These are phyloP conservation scores for Mirounga angustirostris DNA, from an alignment of 2,113 vertebrate species.

Conservation along the genomic window DNA sequence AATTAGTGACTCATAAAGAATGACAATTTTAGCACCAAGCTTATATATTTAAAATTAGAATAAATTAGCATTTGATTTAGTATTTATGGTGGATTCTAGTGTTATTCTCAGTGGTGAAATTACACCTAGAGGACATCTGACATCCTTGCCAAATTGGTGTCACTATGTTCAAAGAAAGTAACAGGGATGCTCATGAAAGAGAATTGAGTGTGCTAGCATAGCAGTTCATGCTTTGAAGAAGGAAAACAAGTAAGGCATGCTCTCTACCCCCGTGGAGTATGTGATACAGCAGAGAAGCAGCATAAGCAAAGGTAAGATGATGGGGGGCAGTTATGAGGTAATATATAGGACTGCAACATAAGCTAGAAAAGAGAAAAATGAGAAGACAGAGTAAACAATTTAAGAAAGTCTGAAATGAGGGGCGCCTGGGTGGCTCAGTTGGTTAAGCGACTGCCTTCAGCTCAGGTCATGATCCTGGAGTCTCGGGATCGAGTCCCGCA, in stretches of 20 bases:
- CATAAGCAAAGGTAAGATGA: too few species aligned
- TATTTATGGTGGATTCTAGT: neutral
- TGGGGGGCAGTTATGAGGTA: too few species aligned
- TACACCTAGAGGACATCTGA: neutral
- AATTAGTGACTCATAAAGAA: rapidly evolving
- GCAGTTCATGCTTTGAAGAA: too few species aligned
- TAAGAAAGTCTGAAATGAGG: neutral
- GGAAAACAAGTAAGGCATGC: rapidly evolving
- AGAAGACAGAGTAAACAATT: rapidly evolving
- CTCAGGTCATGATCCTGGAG: too few species aligned
- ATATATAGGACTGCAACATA: rapidly evolving
- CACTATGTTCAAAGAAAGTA: rapidly evolving
- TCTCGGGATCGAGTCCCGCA: too few species aligned
- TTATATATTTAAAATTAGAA: neutral
- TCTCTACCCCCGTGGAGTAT: rapidly evolving
- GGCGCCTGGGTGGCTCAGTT: too few species aligned
- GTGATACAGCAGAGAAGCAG: rapidly evolving
- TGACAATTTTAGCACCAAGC: rapidly evolving
- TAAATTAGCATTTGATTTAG: neutral
- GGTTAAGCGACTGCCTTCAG: too few species aligned
- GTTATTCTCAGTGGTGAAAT: rapidly evolving
- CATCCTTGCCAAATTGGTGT: neutral
- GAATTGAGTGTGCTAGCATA: rapidly evolving
- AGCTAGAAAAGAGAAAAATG: neutral
- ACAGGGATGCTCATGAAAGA: neutral